Conservation (phyloP, 2,113 vertebrate genomes). For the Pteruthius melanotis region DNA sequence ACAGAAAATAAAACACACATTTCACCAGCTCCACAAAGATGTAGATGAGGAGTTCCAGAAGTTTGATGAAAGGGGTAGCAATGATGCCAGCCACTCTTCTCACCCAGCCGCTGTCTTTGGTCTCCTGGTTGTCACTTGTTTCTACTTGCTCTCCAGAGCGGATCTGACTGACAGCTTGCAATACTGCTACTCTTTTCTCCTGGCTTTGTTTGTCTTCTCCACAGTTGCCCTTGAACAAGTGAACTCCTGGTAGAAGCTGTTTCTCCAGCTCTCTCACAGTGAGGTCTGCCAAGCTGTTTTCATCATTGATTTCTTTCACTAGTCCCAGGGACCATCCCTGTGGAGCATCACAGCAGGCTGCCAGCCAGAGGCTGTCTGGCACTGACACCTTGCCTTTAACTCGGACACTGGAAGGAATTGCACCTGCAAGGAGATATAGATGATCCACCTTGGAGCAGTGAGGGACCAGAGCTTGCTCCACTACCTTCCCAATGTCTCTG, state of each 20-base stretch:
- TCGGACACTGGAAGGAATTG: constrained; percentile 57
- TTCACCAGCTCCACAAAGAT: constrained; percentile 61
- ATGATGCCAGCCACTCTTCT: constrained; percentile 44
- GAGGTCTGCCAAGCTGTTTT: constrained; percentile 61
- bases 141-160: constrained; percentile 39
- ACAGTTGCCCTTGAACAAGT: constrained; percentile 70
- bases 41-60: constrained; percentile 64
- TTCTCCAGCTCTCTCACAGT: constrained; percentile 67
- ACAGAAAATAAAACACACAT: constrained; percentile 47
- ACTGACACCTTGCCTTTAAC: constrained; percentile 64
- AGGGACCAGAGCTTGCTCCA: constrained; percentile 65
- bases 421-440: constrained; percentile 70
- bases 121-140: background rate
- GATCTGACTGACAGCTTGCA: constrained; percentile 61
- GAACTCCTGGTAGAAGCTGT: constrained; percentile 47
- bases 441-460: constrained; percentile 63
- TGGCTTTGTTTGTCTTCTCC: constrained; percentile 47
- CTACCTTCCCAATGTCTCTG: constrained; percentile 50
- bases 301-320: constrained; percentile 28
- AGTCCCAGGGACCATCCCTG: constrained; percentile 75
- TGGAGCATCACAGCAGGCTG: constrained; percentile 70
- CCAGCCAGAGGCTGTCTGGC: constrained; percentile 75
- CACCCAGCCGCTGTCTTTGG: background rate
- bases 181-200: constrained; percentile 57
- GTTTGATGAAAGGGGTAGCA: constrained; percentile 61